These are phyloP conservation scores for Leptopilina boulardi DNA, from an alignment of 1,140 invertebrate genomes.

Conservation along the genomic window DNA sequence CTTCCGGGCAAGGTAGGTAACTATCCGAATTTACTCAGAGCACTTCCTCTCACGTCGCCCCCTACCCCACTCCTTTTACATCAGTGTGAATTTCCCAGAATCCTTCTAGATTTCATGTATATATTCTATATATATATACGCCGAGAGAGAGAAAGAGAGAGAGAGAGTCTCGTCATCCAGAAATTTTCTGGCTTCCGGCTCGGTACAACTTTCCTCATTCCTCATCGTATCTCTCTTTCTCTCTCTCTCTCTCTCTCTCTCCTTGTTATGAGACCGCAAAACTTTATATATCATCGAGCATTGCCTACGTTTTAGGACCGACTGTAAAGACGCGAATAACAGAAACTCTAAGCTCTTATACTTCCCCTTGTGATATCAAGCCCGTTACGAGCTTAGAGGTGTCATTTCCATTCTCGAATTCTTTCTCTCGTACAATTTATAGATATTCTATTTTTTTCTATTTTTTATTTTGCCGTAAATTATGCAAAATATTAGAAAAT, in stretches of 20 bases:
- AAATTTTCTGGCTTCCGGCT: conserved; percentile 67
- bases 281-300: conserved; percentile 60
- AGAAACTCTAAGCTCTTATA: conserved; percentile 15
- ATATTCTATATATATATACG: too few species aligned
- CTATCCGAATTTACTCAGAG: conserved; percentile 43
- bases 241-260: too few species aligned
- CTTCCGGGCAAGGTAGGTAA: conserved; percentile 84
- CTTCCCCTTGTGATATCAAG: conserved; percentile 12
- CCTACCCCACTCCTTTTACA: too few species aligned
- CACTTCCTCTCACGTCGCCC: conserved; percentile 39
- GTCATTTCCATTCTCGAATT: neutral
- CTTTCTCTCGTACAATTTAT: neutral
- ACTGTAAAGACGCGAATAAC: conserved; percentile 23
- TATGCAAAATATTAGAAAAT: too few species aligned
- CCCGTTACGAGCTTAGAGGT: conserved; percentile 15
- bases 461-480: neutral
- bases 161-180: conserved; percentile 60
- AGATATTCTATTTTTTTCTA: neutral
- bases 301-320: conserved; percentile 42
- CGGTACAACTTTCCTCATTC: conserved; percentile 66
- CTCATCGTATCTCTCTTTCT: conserved; percentile 66
- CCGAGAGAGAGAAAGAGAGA: too few species aligned
- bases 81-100: conserved; percentile 41
- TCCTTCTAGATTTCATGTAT: too few species aligned
- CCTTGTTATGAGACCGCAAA: conserved; percentile 62